phyloP scores from a whole-genome alignment of 1,140 invertebrate species.

The Gryon sp. region DNA sequence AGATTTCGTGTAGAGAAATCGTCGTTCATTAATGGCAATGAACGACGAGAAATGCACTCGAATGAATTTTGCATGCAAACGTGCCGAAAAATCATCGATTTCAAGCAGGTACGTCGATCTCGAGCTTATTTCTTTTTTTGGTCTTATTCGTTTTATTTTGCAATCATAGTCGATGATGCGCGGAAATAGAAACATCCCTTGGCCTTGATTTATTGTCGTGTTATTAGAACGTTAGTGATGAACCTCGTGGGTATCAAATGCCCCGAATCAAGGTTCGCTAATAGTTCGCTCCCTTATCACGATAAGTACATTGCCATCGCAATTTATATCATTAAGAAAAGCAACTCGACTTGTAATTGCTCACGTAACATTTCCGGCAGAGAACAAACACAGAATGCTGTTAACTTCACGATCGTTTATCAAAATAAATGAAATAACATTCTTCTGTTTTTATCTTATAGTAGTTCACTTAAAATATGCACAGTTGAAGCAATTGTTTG shows the following conservation, averaged over 20 bases:
- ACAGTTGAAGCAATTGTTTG: too few species aligned
- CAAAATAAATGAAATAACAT: too few species aligned
- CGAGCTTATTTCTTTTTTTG: too few species aligned
- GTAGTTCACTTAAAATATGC: too few species aligned
- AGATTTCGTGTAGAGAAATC: slow-evolving; percentile 6
- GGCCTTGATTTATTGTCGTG: slow-evolving; percentile 74
- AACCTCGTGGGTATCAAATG: slow-evolving; percentile 43
- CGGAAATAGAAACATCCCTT: slow-evolving; percentile 57
- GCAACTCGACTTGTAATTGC: slow-evolving; percentile 14
- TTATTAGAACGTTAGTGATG: slow-evolving; percentile 69
- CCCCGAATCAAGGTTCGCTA: slow-evolving; percentile 64
- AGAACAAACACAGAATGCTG: background rate
- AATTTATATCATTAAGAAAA: slow-evolving; percentile 12
- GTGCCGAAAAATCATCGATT: slow-evolving; percentile 28
- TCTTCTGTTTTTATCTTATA: too few species aligned
- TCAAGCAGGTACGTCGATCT: slow-evolving; percentile 16
- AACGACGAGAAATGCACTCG: too few species aligned
- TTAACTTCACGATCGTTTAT: too few species aligned
- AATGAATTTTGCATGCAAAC: slow-evolving; percentile 25
- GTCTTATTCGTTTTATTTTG: too few species aligned
- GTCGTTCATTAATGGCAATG: slow-evolving; percentile 24
- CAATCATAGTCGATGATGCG: slow-evolving; percentile 11
- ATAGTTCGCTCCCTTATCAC: slow-evolving; percentile 45
- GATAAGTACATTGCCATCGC: slow-evolving; percentile 39
- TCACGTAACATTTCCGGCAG: background rate